Base-by-base conservation (phyloP, 2,113 vertebrate genomes). In the Genyomyrus donnyi region DNA sequence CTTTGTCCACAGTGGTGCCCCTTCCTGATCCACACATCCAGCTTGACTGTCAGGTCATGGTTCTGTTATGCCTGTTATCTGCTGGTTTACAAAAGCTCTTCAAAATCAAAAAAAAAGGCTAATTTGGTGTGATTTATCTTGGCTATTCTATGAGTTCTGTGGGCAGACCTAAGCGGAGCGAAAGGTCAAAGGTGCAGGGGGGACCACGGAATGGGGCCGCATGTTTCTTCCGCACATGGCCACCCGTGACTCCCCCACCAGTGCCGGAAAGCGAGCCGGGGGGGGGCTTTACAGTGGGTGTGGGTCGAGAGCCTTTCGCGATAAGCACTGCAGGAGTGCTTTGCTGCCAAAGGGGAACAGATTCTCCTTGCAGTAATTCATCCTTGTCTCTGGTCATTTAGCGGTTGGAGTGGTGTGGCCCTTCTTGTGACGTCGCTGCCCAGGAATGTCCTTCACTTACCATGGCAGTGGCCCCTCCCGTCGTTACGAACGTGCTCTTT, bases 11-110 rank as follows among this genome's bases (percentile, higher is more conserved):
- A 87, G 89, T 91, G 90, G 88, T 56, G 91, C 90, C 85, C 42
- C 50, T 6, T 19, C 86, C 17, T 49, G 88, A 91, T 89, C 48
- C 42, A 50, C 90, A 77, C 91, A 56, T 46, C 91, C 85, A 8
- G 91, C 92, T 87, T 90, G 48, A 90, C 74, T 77, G 87, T 70
- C 83, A 93, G 92, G 93, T 94, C 94, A 95, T 90, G 91, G 48
- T 87, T 93, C 88, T 49, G 90, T 90, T 89, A 94, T 95, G 91
- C 92, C 66, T 88, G 52, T 53, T 53, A 15, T 13, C 56, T 88
- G 42, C 3, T 0, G 53, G 52, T 35, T 8, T 88, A 24, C 35
- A 66, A 42, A 3, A 6, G 17, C 2, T 46, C 31, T 45, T 66
- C 56, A 88, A 56, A 53, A 62, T 88, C 45, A 45, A 21, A 62